Conservation (phyloP, 2,113 vertebrate genomes). For the Lepisosteus osseus region DNA sequence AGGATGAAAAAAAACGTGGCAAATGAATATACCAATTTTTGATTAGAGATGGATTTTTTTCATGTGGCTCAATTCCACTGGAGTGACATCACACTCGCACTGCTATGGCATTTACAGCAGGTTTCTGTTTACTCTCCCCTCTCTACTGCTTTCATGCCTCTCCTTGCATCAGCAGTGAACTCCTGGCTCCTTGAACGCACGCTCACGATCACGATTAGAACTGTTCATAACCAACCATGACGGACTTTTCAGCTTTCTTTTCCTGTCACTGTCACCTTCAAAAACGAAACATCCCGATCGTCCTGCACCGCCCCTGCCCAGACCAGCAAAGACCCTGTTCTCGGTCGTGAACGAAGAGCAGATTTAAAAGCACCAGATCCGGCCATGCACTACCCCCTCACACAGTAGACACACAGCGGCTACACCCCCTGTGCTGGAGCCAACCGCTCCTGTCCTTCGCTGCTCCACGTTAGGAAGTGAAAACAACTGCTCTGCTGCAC, state of each 20-base stretch:
- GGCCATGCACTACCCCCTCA: not conserved
- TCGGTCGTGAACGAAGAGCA: not conserved
- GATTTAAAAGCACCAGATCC: no score
- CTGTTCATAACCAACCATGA: no score
- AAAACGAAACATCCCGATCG: conserved; percentile 1
- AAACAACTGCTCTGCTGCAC: conserved; percentile 22
- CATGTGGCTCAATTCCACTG: conserved; percentile 20
- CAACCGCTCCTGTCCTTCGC: conserved; percentile 31
- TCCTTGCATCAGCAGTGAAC: conserved; percentile 1
- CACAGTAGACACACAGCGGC: not conserved
- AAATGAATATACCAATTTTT: conserved; percentile 8
- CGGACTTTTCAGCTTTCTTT: not conserved
- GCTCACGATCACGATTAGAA: no score
- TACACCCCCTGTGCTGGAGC: conserved; percentile 5
- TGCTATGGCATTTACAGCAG: conserved; percentile 22
- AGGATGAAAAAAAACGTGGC: conserved; percentile 28
- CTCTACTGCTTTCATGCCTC: conserved; percentile 9
- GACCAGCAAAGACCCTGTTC: not conserved
- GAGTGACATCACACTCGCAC: conserved; percentile 20
- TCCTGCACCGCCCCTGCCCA: not conserved
- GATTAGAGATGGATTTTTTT: conserved; percentile 18
- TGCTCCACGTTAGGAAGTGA: conserved; percentile 32
- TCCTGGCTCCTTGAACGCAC: no score
- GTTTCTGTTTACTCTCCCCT: conserved; percentile 15
- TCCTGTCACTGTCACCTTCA: conserved; percentile 14